Conservation (phyloP, 2,113 vertebrate genomes). For the Dromas ardeola region DNA sequence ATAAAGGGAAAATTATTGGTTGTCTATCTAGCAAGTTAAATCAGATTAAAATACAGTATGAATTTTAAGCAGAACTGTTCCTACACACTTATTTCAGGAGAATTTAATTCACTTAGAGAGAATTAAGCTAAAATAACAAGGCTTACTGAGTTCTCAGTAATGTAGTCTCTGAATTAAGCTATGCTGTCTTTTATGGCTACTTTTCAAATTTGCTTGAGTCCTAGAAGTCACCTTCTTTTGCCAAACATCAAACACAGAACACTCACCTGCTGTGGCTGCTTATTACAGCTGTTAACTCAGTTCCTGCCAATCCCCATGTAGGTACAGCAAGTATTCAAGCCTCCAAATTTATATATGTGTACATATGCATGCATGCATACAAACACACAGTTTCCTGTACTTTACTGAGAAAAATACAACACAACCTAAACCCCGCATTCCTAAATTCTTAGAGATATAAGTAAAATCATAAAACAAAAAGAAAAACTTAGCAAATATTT, state of each 20-base stretch:
- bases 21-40: slow-evolving; percentile 42
- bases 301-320: not conserved
- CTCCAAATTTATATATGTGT: not conserved
- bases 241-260: not conserved
- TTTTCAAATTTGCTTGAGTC: not conserved
- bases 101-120: slow-evolving; percentile 16
- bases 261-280: not conserved
- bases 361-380: not conserved
- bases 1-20: slow-evolving; percentile 54
- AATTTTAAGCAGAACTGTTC: slow-evolving; percentile 62
- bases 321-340: not conserved
- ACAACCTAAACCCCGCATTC: not conserved
- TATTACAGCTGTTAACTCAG: not conserved
- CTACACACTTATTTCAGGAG: slow-evolving; percentile 20
- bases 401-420: not conserved
- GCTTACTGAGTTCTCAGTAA: not conserved
- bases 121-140: not conserved
- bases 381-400: not conserved
- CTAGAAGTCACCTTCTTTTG: not conserved
- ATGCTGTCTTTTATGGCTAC: not conserved
- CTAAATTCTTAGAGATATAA: not conserved
- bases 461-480: not conserved
- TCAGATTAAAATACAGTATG: slow-evolving; percentile 38
- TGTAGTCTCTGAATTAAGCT: accelerated
- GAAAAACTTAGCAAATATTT: not conserved